These are phyloP conservation scores for Lycopodina hypogea DNA, from an alignment of 37 sponge, comb jelly and placozoan genomes.

Conservation along the genomic window DNA sequence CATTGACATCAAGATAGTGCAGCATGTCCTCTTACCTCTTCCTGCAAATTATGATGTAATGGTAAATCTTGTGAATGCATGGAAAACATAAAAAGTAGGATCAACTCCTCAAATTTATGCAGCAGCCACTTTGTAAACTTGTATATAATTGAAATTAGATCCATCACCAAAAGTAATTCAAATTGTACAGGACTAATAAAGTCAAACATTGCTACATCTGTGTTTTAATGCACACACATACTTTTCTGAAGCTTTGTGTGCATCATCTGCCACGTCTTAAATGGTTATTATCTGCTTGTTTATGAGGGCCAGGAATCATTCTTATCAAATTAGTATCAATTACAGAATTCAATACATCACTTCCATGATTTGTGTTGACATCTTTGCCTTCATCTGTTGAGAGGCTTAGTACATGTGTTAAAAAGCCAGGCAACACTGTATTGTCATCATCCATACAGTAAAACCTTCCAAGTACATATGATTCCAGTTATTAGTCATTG, in stretches of 20 bases:
- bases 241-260: constrained; percentile 15
- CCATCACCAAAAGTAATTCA: too few relatives aligned
- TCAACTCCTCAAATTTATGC: too few relatives aligned
- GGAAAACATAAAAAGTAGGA: too few relatives aligned
- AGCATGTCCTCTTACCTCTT: too few relatives aligned
- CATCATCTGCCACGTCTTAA: constrained; percentile 38
- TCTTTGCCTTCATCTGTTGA: constrained; percentile 5
- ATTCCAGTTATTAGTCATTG: neutral
- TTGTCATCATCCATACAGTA: constrained; percentile 7
- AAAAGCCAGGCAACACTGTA: constrained; percentile 9
- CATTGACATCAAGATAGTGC: too few relatives aligned
- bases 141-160: too few relatives aligned
- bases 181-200: too few relatives aligned
- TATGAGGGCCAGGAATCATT: constrained; percentile 8
- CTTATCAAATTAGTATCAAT: constrained; percentile 10
- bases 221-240: constrained; percentile 3
- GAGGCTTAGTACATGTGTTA: neutral
- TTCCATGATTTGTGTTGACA: neutral
- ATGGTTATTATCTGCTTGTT: constrained; percentile 33
- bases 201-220: too few relatives aligned
- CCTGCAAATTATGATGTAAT: too few relatives aligned
- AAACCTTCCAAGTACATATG: constrained; percentile 17
- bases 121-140: too few relatives aligned
- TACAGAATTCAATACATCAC: neutral
- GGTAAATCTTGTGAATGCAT: too few relatives aligned